Conservation (phyloP, 2,113 vertebrate species). For the Chloropsis hardwickii region DNA sequence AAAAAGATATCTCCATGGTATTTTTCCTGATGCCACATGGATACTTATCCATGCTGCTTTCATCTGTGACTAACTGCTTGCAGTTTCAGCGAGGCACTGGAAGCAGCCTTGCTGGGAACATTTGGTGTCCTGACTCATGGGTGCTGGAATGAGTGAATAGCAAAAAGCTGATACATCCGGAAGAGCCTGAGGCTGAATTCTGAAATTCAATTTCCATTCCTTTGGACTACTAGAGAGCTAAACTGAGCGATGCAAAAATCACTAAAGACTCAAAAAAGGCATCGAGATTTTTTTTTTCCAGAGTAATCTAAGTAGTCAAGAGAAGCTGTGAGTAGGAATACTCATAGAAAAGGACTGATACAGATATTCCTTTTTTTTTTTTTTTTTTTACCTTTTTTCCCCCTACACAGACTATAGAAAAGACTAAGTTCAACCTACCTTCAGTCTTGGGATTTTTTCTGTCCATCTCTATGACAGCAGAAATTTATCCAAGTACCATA, state of each 20-base stretch:
- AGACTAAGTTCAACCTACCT: neutral
- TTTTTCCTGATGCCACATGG: slow-evolving; percentile 42
- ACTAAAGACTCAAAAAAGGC: slow-evolving; percentile 19
- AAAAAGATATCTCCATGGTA: slow-evolving; percentile 40
- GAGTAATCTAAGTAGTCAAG: neutral
- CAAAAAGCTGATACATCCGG: slow-evolving; percentile 63
- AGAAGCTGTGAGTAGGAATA: neutral
- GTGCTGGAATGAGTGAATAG: slow-evolving; percentile 52
- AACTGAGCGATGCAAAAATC: neutral
- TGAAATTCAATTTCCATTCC: slow-evolving; percentile 60
- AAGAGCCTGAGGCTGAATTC: slow-evolving; percentile 53
- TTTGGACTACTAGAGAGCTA: slow-evolving; percentile 42
- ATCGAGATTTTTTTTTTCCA: neutral
- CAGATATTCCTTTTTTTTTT: neutral
- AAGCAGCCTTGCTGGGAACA: slow-evolving; percentile 55
- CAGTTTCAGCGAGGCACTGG: slow-evolving; percentile 48
- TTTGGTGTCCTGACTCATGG: slow-evolving; percentile 70
- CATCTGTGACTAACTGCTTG: slow-evolving; percentile 63
- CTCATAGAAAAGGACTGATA: neutral
- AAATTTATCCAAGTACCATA: neutral
- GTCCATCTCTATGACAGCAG: neutral
- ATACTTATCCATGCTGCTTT: slow-evolving; percentile 47
- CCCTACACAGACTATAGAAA: neutral
- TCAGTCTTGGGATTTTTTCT: neutral
- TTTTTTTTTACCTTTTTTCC: neutral